Evolutionary conservation across 2,888 invertebrate species (phyloP).

Genomic region (Baccha elongata): DNA sequence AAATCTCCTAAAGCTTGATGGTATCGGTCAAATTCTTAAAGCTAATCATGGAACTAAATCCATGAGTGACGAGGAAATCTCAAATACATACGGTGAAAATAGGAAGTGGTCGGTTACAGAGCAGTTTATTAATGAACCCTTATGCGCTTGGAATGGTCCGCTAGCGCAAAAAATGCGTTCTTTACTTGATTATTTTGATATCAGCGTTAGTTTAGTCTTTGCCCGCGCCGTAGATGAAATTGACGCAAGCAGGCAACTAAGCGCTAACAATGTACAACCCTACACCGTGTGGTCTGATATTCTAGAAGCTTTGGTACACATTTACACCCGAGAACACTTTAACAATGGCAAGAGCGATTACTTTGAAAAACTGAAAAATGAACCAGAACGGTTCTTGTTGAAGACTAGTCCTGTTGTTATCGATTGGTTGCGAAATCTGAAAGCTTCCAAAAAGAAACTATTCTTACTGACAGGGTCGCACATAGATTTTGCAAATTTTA

Average conservation of each 20-base stretch:
- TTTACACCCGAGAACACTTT: slow-evolving; percentile 86
- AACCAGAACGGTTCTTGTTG: slow-evolving; percentile 85
- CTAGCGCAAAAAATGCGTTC: slow-evolving; percentile 85
- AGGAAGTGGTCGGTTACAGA: slow-evolving; percentile 84
- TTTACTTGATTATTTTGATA: slow-evolving; percentile 89
- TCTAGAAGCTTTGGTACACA: slow-evolving; percentile 84
- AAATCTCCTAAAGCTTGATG: slow-evolving; percentile 85
- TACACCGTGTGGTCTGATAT: slow-evolving; percentile 87
- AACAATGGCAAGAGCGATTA: slow-evolving; percentile 84
- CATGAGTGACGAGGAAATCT: slow-evolving; percentile 84
- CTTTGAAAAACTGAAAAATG: slow-evolving; percentile 84
- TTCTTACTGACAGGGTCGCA: slow-evolving; percentile 89
- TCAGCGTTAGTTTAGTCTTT: slow-evolving; percentile 86
- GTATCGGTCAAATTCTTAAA: slow-evolving; percentile 85
- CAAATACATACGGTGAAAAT: slow-evolving; percentile 84
- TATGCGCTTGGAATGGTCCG: slow-evolving; percentile 86
- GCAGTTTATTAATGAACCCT: slow-evolving; percentile 83
- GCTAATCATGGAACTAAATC: slow-evolving; percentile 87
- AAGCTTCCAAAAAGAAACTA: slow-evolving; percentile 83
- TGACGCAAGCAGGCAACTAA: slow-evolving; percentile 81
- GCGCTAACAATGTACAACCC: slow-evolving; percentile 20
- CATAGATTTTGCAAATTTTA: slow-evolving; percentile 87
- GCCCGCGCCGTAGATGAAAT: slow-evolving; percentile 87
- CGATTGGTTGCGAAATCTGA: slow-evolving; percentile 85
- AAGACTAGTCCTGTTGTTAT: slow-evolving; percentile 83